Evolutionary conservation across 1,140 invertebrate species (phyloP), one percentile per base, ranked within the genome.

Genomic region (Leptoteleia sp.): DNA sequence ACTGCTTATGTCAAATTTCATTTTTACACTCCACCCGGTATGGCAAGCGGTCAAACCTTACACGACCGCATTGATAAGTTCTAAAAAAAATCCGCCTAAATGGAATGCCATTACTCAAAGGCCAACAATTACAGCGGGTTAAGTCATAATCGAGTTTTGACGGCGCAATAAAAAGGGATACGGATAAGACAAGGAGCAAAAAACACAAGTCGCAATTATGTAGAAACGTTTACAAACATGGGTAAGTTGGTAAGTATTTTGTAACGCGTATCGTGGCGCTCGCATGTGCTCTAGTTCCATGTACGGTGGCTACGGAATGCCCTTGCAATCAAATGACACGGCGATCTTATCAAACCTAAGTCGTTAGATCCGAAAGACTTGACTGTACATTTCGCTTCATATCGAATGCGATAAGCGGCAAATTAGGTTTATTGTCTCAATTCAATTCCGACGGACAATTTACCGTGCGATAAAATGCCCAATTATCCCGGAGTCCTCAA

Each of bases 251-350:
- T 37, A 47, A 65, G 22, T 48, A 85, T 86, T 84, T 86, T 84
- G 84, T 83, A 86, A 86, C 82, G 81, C 76, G 76, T 83, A 83
- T 83, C 57, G 50, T 7, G 31, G 17, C 8, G 15, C 62, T 35
- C 55, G 81, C 81, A 76, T 81, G 82, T 84, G 84, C 83, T 86
- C 84, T 76, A 86, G 83, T 84, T 87, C 85, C 85, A 85, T 87
- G 83, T 86, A 87, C 81, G 84, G 85, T 70, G 70, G 84, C 79
- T 78, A 54, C 61, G 25, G 54, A 71, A 76, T 77, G 85, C 82
- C 84, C 84, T 85, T 84, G 84, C 80, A 76, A 67, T 59, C 67
- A 71, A 73, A 78, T 76, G 77, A 71, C 64, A 54, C 57, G 50
- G 37, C 31, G 59, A 64, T 61, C 55, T 61, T 65, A 64, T 64